These are phyloP conservation scores for Rhynchophorus ferrugineus DNA, from an alignment of 1,140 invertebrate species.

Conservation along the genomic window DNA sequence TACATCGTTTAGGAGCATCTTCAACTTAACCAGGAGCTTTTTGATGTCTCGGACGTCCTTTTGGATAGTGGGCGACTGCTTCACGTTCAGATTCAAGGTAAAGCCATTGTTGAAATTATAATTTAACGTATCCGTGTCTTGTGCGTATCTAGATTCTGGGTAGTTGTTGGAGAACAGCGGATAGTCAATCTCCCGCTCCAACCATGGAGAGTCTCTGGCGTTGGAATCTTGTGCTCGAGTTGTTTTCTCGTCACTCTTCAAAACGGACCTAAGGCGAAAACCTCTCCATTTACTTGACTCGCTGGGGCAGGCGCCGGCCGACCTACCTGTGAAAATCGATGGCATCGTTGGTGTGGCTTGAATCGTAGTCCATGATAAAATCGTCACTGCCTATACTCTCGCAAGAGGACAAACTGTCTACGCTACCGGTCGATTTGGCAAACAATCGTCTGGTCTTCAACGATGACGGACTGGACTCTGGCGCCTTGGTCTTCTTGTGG, in stretches of 20 bases:
- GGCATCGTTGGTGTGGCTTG: conserved; percentile 52
- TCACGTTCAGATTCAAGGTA: conserved; percentile 38
- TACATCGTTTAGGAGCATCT: conserved; percentile 70
- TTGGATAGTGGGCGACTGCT: conserved; percentile 59
- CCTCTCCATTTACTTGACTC: no score
- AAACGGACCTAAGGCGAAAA: not conserved
- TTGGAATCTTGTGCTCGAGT: conserved; percentile 1
- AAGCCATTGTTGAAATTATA: not conserved
- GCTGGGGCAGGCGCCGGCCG: no score
- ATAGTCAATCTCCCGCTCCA: not conserved
- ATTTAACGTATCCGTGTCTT: not conserved
- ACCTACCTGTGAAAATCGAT: conserved; percentile 61
- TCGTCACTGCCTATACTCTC: conserved; percentile 75
- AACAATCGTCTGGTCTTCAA: conserved; percentile 27
- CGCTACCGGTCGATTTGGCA: conserved; percentile 26
- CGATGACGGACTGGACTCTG: conserved; percentile 35
- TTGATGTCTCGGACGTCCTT: conserved; percentile 73
- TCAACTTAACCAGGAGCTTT: conserved; percentile 67
- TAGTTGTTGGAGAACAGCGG: not conserved
- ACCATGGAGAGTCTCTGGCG: not conserved
- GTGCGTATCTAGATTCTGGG: not conserved
- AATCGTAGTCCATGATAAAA: conserved; percentile 74
- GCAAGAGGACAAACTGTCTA: conserved; percentile 69
- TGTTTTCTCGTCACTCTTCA: conserved; percentile 11
- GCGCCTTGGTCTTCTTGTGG: conserved; percentile 21